A percentile compares a stretch with the other conserved stretches of the same genome.
These are phyloP conservation scores for Lepus europaeus DNA, from an alignment of 2,113 vertebrate species.

Conservation along the genomic window DNA sequence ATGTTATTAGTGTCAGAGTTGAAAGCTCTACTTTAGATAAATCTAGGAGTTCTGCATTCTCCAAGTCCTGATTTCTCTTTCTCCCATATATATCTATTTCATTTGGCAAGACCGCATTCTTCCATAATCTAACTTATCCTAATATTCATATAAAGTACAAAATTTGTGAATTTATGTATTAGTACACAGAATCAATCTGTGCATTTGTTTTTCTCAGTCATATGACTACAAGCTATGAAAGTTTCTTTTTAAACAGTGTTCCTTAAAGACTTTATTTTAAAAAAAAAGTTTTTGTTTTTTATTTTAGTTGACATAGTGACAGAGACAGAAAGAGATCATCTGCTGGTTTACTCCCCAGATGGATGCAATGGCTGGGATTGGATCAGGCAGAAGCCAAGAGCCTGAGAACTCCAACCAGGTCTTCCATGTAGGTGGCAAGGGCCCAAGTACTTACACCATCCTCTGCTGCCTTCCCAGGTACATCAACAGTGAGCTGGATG, in stretches of 20 bases:
- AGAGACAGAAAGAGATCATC: too few relatives aligned
- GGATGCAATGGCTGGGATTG: too few relatives aligned
- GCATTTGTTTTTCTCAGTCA: constrained; percentile 19
- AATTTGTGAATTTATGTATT: background rate
- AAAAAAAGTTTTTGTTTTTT: too few relatives aligned
- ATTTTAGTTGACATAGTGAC: too few relatives aligned
- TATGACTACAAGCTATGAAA: background rate
- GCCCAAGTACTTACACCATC: too few relatives aligned
- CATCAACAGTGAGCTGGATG: too few relatives aligned
- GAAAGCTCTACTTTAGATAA: background rate
- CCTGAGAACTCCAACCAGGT: too few relatives aligned
- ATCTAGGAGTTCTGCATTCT: background rate
- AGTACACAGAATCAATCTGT: background rate
- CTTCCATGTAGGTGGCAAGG: too few relatives aligned
- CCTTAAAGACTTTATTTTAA: too few relatives aligned
- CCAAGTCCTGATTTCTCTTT: background rate
- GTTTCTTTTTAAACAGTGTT: background rate
- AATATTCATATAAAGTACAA: constrained; percentile 18
- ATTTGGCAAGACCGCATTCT: background rate
- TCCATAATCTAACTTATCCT: background rate
- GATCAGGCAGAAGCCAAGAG: too few relatives aligned
- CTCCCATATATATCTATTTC: background rate
- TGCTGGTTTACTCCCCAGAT: too few relatives aligned
- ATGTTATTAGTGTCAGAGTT: background rate
- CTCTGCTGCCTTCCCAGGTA: too few relatives aligned